Base-by-base conservation (phyloP, 2,113 vertebrate species). In the Cichladusa arquata region DNA sequence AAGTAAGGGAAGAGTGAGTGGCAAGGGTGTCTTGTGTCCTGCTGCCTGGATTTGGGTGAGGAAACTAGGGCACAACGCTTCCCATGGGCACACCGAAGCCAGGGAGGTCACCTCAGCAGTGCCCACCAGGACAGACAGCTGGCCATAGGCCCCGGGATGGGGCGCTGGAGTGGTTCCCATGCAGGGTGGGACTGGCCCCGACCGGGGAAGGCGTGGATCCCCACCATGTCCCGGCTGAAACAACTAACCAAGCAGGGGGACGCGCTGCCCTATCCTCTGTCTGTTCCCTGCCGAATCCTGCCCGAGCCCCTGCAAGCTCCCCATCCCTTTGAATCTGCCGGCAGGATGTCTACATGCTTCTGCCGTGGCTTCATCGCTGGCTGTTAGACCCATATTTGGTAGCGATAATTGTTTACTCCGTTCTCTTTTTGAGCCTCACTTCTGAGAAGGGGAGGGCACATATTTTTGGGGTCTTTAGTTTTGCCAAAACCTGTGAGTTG, bases 381-480 rank as follows among this genome's bases (percentile, higher is more conserved):
- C 91, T 86, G 42, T 92, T 90, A 81, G 93, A 95, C 48, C 96
- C 96, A 96, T 97, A 97, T 97, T 96, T 97, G 96, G 96, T 97
- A 97, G 95, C 80, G 90, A 91, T 94, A 87, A 90, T 90, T 96
- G 96, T 95, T 96, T 96, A 95, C 92, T 90, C 81, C 38, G 22
- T 81, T 95, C 90, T 92, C 79, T 79, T 69, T 77, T 26, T 0
- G 14, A 19, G 73, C 66, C 60, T 90, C 5, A 5, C 76, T 77
- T 88, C 87, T 72, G 24, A 56, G 90, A n/a, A 81, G 71, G 81
- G 92, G 66, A 95, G 90, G 81, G 91, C 51, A 53, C 78, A 79
- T 90, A 72, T 38, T 85, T 97, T 71, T 50, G 26, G 40, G 56
- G 83, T 81, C 38, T 86, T 53, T 28, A 62, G n/a, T 22, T 50